Conservation (phyloP, 2,888 invertebrate genomes). For the Brachyopa scutellaris region DNA sequence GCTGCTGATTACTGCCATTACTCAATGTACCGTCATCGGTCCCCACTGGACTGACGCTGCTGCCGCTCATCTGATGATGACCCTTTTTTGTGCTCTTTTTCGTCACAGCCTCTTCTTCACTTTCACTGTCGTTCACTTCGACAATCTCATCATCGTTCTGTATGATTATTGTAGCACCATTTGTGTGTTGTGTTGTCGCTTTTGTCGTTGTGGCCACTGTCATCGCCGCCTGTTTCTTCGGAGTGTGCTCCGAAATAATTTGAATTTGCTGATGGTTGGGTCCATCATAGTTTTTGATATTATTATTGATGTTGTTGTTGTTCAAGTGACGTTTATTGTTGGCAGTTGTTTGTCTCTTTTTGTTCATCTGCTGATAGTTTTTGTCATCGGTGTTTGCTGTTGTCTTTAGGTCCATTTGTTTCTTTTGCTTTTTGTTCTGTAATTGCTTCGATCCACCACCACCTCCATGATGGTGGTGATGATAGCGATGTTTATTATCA, state of each 20-base stretch:
- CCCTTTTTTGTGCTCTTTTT: conserved; percentile 63
- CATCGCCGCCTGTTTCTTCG: conserved; percentile 56
- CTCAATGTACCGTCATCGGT: conserved; percentile 44
- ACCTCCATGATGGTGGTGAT: conserved; percentile 10
- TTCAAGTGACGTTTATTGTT: conserved; percentile 69
- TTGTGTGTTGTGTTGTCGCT: conserved; percentile 49
- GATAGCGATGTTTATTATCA: conserved; percentile 32
- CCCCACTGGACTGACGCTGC: conserved; percentile 63
- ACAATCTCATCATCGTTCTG: conserved; percentile 74
- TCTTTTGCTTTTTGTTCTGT: conserved; percentile 48
- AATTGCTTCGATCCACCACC: conserved; percentile 35
- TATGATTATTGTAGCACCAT: conserved; percentile 43
- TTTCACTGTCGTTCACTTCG: conserved; percentile 76
- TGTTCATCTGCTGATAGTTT: conserved; percentile 36
- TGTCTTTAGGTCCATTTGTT: conserved; percentile 35
- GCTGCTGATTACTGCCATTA: conserved; percentile 49
- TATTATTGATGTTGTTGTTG: conserved; percentile 71
- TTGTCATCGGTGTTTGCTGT: conserved; percentile 27
- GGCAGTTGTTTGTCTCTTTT: conserved; percentile 59
- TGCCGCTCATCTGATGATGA: conserved; percentile 64
- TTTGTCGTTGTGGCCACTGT: conserved; percentile 22
- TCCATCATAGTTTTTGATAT: conserved; percentile 68
- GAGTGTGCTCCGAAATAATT: conserved; percentile 45
- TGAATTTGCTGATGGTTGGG: conserved; percentile 55
- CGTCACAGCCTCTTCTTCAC: conserved; percentile 72